Percentiles rank a stretch among this genome's conserved stretches.
Conservation (phyloP, 2,797 vertebrate genomes). For the Synaphobranchus kaupii region DNA sequence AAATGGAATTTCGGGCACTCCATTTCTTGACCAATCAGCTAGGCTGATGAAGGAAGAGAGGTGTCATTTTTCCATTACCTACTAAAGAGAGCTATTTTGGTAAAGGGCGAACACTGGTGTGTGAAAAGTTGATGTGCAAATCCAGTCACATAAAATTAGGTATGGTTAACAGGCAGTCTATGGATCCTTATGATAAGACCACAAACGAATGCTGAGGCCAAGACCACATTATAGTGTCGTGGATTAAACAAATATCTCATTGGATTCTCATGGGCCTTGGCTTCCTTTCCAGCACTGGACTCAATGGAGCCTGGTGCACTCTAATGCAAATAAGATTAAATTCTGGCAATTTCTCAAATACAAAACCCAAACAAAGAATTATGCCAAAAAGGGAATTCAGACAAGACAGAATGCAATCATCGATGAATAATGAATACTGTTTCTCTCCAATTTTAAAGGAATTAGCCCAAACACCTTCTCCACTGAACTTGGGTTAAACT, state of each 20-base stretch:
- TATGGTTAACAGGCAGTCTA: background rate
- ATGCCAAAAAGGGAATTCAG: background rate
- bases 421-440: constrained; percentile 6
- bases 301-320: constrained; percentile 8
- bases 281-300: constrained; percentile 1
- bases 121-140: constrained; percentile 1
- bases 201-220: constrained; percentile 6
- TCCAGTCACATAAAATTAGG: constrained; percentile 3
- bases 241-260: background rate
- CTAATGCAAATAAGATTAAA: constrained; percentile 8
- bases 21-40: background rate
- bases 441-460: background rate
- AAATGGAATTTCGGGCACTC: background rate
- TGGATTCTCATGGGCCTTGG: background rate
- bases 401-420: background rate
- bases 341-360: constrained; percentile 4
- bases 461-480: background rate
- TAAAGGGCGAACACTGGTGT: background rate
- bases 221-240: background rate
- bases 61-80: background rate
- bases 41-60: background rate
- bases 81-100: background rate
- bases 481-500: background rate
- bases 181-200: background rate
- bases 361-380: constrained; percentile 5